Base-by-base conservation (phyloP, 2,888 invertebrate species). In the Amaurobius ferox region DNA sequence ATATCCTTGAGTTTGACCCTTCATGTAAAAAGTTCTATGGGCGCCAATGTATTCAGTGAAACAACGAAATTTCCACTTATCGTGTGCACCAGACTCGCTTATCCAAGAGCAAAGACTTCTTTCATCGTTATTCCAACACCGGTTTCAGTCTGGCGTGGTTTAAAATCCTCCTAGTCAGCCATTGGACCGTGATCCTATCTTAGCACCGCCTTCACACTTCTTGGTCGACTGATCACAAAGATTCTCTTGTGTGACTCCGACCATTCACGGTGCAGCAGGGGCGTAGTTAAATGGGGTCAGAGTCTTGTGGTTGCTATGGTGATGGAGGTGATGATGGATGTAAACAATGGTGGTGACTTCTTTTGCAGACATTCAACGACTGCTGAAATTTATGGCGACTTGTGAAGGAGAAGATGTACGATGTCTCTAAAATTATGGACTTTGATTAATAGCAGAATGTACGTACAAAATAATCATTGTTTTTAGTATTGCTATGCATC, bases 201-300 rank as follows among this genome's bases (percentile, higher is more conserved):
- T 5, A 16, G 29, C 64, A 55, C 79, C 66, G 26, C 73, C 79
- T 29, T 28, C 16, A 11, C n/a, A 11, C 32, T 79, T 61, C 66
- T 32, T 67, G 73, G 72, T 74, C 74, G 55, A 80, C 68, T 80
- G 74, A 67, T 80, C 68, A 29, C 67, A 23, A 28, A 67, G 72
- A 29, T 44, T 35, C 28, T 32, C 44, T 13, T 35, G 62, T 39
- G 48, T 19, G 26, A 40, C 39, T 29, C 44, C 32, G 39, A 73
- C 67, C 73, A 73, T 29, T 80, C 72, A 40, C 66, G 26, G 61
- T 13, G 29, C 35, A n/a, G 23, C 28, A 39, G 35, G 28, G 71
- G 71, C 13, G 62, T 40, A 26, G 16, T 16, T 40, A 23, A 64
- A 55, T 5, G n/a, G 16, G 71, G 35, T 62, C 40, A 62, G 71